phyloP scores from a whole-genome alignment of 2,113 vertebrate species.

The Myrmecophaga tridactyla region DNA sequence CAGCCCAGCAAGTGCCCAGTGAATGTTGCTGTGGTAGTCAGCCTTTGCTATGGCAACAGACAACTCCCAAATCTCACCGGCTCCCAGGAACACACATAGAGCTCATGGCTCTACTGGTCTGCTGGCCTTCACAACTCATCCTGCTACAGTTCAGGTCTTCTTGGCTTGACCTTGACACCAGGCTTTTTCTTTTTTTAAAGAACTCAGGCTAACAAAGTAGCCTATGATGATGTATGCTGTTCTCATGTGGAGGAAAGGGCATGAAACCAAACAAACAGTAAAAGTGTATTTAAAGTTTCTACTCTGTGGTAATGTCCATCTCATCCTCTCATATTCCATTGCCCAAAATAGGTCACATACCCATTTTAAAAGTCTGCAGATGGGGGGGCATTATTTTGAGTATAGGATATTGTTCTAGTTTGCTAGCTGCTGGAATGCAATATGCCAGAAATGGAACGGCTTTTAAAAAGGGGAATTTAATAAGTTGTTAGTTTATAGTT shows the following conservation, averaged over 20 bases:
- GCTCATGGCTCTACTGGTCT: background rate
- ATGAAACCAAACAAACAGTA: background rate
- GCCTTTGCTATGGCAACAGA: conserved; percentile 2
- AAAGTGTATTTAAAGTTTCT: background rate
- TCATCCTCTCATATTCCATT: background rate
- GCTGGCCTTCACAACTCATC: background rate
- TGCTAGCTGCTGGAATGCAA: no score
- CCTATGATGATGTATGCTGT: background rate
- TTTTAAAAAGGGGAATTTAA: no score
- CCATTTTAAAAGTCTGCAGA: background rate
- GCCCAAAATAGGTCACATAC: background rate
- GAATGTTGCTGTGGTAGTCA: background rate
- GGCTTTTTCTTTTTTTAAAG: background rate
- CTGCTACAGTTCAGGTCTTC: no score
- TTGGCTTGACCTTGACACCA: background rate
- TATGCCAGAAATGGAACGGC: no score
- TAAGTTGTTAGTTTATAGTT: no score
- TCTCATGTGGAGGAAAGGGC: background rate
- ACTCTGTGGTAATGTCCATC: background rate
- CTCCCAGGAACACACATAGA: background rate
- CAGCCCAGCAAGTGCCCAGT: background rate
- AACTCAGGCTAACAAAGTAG: background rate
- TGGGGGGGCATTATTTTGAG: no score
- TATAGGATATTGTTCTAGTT: no score
- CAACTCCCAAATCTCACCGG: background rate